Evolutionary conservation across 1,140 invertebrate species (phyloP).

Genomic region (Oncopeltus fasciatus): DNA sequence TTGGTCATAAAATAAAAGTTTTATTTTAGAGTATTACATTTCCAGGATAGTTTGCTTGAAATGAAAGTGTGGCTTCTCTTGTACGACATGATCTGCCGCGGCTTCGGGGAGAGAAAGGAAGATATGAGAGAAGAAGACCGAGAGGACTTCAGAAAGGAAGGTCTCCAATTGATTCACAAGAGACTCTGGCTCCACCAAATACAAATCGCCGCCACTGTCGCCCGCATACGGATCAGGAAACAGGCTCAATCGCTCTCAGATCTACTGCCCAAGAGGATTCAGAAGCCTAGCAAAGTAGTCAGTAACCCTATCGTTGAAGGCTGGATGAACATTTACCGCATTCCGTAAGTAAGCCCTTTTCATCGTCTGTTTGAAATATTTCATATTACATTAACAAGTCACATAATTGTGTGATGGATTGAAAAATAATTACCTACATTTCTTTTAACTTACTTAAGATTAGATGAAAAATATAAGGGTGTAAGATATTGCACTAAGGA

Average conservation of each 20-base stretch:
- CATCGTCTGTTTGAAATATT: no score
- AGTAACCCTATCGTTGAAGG: slow-evolving; percentile 35
- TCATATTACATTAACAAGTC: no score
- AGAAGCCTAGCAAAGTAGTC: not conserved
- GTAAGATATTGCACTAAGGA: no score
- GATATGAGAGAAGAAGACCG: slow-evolving; percentile 26
- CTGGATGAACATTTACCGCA: slow-evolving; percentile 44
- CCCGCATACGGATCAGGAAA: slow-evolving; percentile 49
- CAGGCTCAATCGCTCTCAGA: slow-evolving; percentile 21
- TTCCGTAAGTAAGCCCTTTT: slow-evolving; percentile 2
- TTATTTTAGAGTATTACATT: no score
- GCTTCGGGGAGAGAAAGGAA: slow-evolving; percentile 32
- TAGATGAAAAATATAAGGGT: no score
- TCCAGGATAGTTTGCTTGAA: not conserved
- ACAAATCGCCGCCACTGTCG: slow-evolving; percentile 51
- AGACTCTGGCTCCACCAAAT: slow-evolving; percentile 45
- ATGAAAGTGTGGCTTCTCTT: slow-evolving; percentile 39
- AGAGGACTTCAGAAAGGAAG: slow-evolving; percentile 13
- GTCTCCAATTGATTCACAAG: slow-evolving; percentile 38
- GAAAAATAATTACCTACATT: no score
- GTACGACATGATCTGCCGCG: slow-evolving; percentile 44
- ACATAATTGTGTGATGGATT: no score
- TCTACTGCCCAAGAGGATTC: slow-evolving; percentile 33
- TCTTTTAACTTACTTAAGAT: no score
- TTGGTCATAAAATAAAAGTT: no score